Evolutionary conservation across 2,113 vertebrate genomes (phyloP), one percentile per base, ranked within the genome.

Genomic region (Vulpes ferrilata): DNA sequence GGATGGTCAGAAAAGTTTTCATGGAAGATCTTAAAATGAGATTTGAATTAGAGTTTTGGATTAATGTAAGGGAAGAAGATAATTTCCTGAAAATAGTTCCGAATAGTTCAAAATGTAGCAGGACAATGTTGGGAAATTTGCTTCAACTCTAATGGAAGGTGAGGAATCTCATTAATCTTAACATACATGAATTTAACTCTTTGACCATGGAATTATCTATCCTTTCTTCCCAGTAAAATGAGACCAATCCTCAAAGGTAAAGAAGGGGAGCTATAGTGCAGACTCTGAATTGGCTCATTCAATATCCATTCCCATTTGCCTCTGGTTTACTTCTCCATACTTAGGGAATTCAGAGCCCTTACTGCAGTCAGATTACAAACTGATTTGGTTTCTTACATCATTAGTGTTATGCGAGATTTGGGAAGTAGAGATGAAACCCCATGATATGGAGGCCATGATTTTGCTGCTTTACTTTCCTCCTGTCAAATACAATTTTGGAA

Each of bases 251-350:
- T 48, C 51, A 60, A 93, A 32, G 2, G 11, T 67, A 59, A 23
- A 3, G 11, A 11, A 83, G 2, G 38, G 30, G 6, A 35, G 16
- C 2, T 15, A 13, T 19, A 16, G 5, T 6, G 1, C 51, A 48
- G 19, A 27, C 32, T 59, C 60, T 53, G 53, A 25, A 13, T 17
- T 95, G 30, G 8, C 30, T 79, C 1, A 7, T 38, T 74, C 6
- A 20, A 7, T 23, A 60, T 53, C 32, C 0, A 15, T 38, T 19
- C 7, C 4, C 23, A 62, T 1, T 43, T 59, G 16, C 15, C 57
- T 65, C 43, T 82, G 55, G 43, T 90, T 84, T 43, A 32, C 17
- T 20, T 74, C 35, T 67, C n/a, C 67, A 35, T 27, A 27, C 16
- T 27, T 16, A 65, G 59, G 32, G 27, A 25, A n/a, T 59, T 16